Evolutionary conservation across 2,113 vertebrate species (phyloP).

Genomic region (Rhinoderma darwinii): DNA sequence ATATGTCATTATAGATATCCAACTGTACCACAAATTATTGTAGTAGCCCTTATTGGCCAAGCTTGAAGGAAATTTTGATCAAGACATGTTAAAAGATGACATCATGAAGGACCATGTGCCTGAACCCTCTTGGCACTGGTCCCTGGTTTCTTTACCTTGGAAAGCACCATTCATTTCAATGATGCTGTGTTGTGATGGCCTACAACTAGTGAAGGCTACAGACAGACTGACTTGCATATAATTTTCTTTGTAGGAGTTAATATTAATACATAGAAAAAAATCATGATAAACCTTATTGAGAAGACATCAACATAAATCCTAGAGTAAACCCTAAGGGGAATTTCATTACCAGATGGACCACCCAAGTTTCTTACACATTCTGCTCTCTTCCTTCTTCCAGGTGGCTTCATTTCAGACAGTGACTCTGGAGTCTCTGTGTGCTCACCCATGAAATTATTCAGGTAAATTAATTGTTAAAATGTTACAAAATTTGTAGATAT

Average conservation of each 20-base stretch:
- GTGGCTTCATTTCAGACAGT: conserved; percentile 42
- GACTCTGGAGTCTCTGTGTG: conserved; percentile 50
- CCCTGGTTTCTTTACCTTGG: too few relatives aligned
- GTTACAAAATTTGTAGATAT: background rate
- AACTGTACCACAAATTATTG: background rate
- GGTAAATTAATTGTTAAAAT: conserved; percentile 27
- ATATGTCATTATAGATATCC: background rate
- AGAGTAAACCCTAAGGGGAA: background rate
- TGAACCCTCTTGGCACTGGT: background rate
- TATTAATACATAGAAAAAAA: too few relatives aligned
- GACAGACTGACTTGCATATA: too few relatives aligned
- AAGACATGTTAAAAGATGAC: background rate
- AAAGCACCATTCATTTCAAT: too few relatives aligned
- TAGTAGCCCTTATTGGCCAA: background rate
- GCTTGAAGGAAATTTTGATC: background rate
- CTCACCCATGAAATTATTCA: conserved; percentile 47
- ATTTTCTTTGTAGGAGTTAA: too few relatives aligned
- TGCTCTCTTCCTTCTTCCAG: background rate
- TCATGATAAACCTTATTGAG: too few relatives aligned
- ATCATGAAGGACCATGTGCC: background rate
- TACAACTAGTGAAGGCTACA: too few relatives aligned
- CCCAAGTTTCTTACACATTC: background rate
- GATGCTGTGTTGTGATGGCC: too few relatives aligned
- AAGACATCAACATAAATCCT: background rate
- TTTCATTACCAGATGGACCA: background rate